Percentiles rank a stretch among this genome's conserved stretches.
Evolutionary conservation across 2,888 invertebrate genomes (phyloP).

Genomic region (Himalopsyche anomala): DNA sequence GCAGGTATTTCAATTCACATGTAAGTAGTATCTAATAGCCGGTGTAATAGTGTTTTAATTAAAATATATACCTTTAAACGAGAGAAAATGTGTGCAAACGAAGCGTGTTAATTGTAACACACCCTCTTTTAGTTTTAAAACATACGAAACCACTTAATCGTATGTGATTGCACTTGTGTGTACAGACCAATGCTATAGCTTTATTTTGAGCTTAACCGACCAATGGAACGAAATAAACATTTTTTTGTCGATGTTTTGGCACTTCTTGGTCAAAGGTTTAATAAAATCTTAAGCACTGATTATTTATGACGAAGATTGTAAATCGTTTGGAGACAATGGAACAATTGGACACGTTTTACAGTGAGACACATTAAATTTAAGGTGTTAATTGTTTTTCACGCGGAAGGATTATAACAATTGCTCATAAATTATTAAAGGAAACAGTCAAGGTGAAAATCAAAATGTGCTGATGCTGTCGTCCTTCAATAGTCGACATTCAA

Average conservation of each 20-base stretch:
- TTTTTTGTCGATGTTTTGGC: background rate
- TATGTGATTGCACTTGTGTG: too few relatives aligned
- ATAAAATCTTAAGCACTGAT: background rate
- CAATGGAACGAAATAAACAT: background rate
- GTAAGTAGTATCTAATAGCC: too few relatives aligned
- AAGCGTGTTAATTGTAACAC: too few relatives aligned
- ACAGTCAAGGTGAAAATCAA: slow-evolving; percentile 54
- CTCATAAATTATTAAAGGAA: slow-evolving; percentile 59
- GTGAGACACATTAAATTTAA: slow-evolving; percentile 46
- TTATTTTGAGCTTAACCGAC: background rate
- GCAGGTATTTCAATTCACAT: too few relatives aligned
- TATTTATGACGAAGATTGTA: slow-evolving; percentile 9
- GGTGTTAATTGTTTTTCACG: slow-evolving; percentile 55
- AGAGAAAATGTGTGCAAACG: too few relatives aligned
- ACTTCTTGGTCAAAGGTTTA: slow-evolving; percentile 4
- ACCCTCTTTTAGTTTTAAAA: too few relatives aligned
- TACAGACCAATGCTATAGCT: background rate
- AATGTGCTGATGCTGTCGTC: slow-evolving; percentile 37
- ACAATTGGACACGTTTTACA: slow-evolving; percentile 32
- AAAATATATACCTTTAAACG: too few relatives aligned
- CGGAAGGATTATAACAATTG: slow-evolving; percentile 58
- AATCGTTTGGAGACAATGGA: slow-evolving; percentile 54
- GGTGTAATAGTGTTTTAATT: too few relatives aligned
- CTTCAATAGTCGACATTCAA: slow-evolving; percentile 20
- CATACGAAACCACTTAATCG: too few relatives aligned